A percentile compares a stretch with the other conserved stretches of the same genome.
phyloP scores from a whole-genome alignment of 2,888 invertebrate genomes.

The Protophormia terraenovae region DNA sequence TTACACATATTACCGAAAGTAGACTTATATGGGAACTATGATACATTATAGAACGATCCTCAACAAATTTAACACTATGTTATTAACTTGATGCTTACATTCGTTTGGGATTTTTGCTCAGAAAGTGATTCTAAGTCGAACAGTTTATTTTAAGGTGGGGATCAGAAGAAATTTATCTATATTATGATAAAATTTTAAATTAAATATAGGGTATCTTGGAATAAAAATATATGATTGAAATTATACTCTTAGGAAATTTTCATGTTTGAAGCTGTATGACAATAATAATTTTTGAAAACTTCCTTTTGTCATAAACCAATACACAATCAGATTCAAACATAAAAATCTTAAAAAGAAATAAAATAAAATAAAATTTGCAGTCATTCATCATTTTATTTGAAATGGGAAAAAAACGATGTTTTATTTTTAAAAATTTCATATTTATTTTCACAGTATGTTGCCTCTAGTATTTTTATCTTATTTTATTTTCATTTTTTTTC shows the following conservation, averaged over 20 bases:
- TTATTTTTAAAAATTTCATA: not conserved
- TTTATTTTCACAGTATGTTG: conserved; percentile 19
- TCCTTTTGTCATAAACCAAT: conserved; percentile 41
- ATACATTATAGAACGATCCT: too few relatives aligned
- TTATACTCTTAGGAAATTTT: not conserved
- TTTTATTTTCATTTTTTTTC: conserved; percentile 6
- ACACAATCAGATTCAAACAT: not conserved
- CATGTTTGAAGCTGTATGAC: not conserved
- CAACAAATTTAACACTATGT: too few relatives aligned
- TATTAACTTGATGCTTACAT: too few relatives aligned
- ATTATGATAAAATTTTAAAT: too few relatives aligned
- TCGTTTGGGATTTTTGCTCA: too few relatives aligned
- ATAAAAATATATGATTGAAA: not conserved
- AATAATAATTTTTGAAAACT: conserved; percentile 15
- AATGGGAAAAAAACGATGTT: not conserved
- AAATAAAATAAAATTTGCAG: not conserved
- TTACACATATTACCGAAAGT: too few relatives aligned
- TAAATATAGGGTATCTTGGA: not conserved
- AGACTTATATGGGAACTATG: too few relatives aligned
- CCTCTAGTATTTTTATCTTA: not conserved
- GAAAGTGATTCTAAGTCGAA: too few relatives aligned
- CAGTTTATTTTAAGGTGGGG: too few relatives aligned
- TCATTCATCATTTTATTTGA: conserved; percentile 37
- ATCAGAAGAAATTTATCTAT: too few relatives aligned
- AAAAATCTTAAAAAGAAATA: not conserved